phyloP scores from a whole-genome alignment of 2,888 invertebrate species.

The Lochmaea crataegi region DNA sequence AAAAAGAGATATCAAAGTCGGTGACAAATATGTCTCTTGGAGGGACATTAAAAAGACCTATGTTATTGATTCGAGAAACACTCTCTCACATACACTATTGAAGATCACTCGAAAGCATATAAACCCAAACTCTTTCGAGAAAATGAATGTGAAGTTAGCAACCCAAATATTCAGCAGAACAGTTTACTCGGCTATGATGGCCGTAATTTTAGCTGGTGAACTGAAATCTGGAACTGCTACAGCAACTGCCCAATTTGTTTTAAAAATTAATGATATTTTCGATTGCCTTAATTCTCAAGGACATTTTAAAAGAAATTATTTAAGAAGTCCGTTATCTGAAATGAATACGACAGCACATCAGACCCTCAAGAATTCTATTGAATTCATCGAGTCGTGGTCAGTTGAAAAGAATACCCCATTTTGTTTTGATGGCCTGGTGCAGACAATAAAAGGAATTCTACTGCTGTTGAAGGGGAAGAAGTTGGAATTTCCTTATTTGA shows the following conservation, averaged over 20 bases:
- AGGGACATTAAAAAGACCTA: background rate
- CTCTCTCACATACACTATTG: slow-evolving; percentile 1
- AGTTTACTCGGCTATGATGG: background rate
- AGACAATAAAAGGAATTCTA: background rate
- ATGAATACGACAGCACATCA: no score
- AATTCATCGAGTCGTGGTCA: background rate
- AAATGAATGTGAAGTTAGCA: background rate
- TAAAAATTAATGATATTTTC: background rate
- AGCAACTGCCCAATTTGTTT: background rate
- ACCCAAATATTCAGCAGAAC: background rate
- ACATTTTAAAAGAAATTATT: no score
- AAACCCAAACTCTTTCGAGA: background rate
- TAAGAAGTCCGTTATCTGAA: no score
- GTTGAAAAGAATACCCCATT: slow-evolving; percentile 3
- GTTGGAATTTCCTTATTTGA: no score
- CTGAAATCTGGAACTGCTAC: background rate
- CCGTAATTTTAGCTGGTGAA: background rate
- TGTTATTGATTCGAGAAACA: background rate
- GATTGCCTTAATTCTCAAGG: no score
- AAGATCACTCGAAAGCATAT: background rate
- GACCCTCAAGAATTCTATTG: no score
- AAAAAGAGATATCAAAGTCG: no score
- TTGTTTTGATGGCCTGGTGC: slow-evolving; percentile 1
- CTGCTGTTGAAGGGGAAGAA: no score
- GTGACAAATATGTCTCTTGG: no score